Conservation (phyloP, 2,113 vertebrate species). For the Clarias gariepinus region DNA sequence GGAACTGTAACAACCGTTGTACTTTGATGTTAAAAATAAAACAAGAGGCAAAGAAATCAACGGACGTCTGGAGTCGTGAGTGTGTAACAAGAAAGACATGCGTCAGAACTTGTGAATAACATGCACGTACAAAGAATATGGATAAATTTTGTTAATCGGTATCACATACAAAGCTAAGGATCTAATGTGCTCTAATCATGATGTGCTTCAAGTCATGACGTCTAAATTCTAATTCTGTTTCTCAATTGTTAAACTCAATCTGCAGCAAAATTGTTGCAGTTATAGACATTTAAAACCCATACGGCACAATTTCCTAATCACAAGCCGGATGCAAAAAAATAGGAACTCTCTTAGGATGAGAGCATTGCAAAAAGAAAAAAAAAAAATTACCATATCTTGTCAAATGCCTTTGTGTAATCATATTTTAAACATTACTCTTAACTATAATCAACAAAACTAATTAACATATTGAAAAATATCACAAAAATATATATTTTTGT, state of each 20-base stretch:
- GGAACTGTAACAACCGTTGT: no score
- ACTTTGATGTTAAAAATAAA: no score
- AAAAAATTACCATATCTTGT: not conserved
- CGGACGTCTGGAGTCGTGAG: no score
- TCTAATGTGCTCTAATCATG: not conserved
- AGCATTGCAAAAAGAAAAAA: not conserved
- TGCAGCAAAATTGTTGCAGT: not conserved
- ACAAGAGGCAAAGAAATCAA: no score
- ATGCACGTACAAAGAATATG: no score
- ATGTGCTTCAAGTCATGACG: not conserved
- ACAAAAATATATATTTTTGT: not conserved
- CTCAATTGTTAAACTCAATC: not conserved
- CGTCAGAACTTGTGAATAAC: no score
- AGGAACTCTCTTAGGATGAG: not conserved
- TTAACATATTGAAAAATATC: not conserved
- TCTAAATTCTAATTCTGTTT: not conserved
- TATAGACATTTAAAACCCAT: not conserved
- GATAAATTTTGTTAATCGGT: conserved; percentile 3
- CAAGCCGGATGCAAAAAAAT: not conserved
- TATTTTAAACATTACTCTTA: not conserved
- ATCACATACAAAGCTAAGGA: not conserved
- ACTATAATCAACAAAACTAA: not conserved
- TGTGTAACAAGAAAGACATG: no score
- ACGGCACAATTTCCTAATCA: not conserved
- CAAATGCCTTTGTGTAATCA: not conserved